Percentiles rank a stretch among this genome's conserved stretches.
phyloP scores from a whole-genome alignment of 2,113 vertebrate species.

The Diadophis punctatus region DNA sequence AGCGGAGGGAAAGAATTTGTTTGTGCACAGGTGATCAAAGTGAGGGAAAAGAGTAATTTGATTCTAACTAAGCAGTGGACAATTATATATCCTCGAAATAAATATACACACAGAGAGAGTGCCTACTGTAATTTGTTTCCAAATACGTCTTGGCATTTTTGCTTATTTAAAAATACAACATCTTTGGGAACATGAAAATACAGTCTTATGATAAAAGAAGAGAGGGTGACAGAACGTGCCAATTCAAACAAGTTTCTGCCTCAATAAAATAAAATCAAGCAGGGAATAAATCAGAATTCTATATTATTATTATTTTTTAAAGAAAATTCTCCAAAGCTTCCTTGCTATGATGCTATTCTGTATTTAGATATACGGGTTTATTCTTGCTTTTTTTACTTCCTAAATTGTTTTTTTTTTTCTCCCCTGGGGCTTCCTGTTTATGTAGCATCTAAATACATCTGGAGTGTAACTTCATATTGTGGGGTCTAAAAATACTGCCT shows the following conservation, averaged over 20 bases:
- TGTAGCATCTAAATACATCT: conserved; percentile 47
- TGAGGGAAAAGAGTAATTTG: neutral
- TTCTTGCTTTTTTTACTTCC: conserved; percentile 7
- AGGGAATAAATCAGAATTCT: neutral
- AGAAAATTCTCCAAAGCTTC: conserved; percentile 12
- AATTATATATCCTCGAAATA: neutral
- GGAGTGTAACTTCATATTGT: conserved; percentile 37
- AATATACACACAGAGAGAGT: neutral
- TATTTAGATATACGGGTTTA: neutral
- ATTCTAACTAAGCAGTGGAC: neutral
- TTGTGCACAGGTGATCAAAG: neutral
- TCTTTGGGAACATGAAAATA: conserved; percentile 7
- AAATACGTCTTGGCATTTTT: neutral
- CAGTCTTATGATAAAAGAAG: conserved; percentile 27
- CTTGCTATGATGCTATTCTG: neutral
- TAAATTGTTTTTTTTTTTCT: neutral
- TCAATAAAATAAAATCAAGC: neutral
- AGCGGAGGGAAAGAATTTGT: neutral
- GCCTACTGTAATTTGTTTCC: neutral
- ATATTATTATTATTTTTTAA: neutral
- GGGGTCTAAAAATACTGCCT: conserved; percentile 65
- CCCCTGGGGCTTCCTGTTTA: conserved; percentile 61
- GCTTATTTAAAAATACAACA: neutral
- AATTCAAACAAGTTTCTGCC: neutral
- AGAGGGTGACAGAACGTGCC: neutral